Base-by-base conservation (phyloP, 2,113 vertebrate genomes). In the Pelusios castaneus region DNA sequence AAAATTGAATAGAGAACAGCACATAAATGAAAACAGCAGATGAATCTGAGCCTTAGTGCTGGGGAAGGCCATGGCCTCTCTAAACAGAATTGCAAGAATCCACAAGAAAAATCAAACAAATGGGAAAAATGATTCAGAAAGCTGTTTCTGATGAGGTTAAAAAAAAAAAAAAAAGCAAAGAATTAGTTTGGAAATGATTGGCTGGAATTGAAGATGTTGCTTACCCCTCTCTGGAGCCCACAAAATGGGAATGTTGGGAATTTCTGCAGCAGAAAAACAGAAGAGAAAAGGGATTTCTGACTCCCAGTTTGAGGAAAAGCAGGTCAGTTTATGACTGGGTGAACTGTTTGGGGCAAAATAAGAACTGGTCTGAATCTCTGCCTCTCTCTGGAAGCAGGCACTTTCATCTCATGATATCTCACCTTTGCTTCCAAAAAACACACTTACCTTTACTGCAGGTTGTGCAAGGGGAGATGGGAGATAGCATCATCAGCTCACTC, bases 261-360 rank as follows among this genome's bases (percentile, higher is more conserved):
- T 98, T 98, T 98, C 98, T 98, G 98, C 98, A 98, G 98, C 98
- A 98, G 98, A 98, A 98, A 98, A 98, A 98, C 98, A 98, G 98
- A 98, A 98, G 97, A 98, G 98, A 98, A 98, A 98, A 98, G 98
- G 98, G 98, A 98, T 98, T 98, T 98, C 98, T 98, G 98, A 98
- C 97, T 98, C 98, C 98, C 98, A 97, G 97, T 98, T 98, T 98
- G 97, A 98, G 98, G 97, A 98, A 93, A 98, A 98, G 93, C 97
- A 98, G 97, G 96, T 98, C 97, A 98, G 19, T 96, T 98, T 97
- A 98, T 97, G 97, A 97, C 97, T 98, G 86, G 95, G 97, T 95
- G 94, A 98, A 95, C 91, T 98, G 97, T 94, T 98, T 88, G 95
- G 95, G 95, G 96, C 95, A 97, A 97, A 98, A 89, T 92, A 98